Base-by-base conservation (phyloP, 2,797 vertebrate genomes). In the Botia kubotai region DNA sequence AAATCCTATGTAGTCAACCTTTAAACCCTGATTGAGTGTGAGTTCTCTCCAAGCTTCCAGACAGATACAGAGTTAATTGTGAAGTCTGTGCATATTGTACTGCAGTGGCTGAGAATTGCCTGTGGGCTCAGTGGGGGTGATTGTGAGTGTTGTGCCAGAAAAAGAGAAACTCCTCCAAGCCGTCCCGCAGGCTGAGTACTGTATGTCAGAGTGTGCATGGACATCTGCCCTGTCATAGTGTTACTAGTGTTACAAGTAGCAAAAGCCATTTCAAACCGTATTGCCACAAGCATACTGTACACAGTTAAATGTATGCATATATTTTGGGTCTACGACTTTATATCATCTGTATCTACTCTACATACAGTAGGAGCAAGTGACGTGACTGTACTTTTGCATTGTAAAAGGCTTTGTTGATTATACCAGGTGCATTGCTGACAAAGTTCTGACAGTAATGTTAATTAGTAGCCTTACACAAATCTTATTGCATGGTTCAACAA, bases 141-240 rank as follows among this genome's bases (percentile, higher is more conserved):
- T 36, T 33, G 6, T 33, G 16, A 53, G 19, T 72, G 43, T 46
- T 36, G 29, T 6, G n/a, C 29, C 17, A 50, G 43, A 75, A 23
- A 33, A 63, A 63, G 72, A n/a, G 4, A 52, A 74, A 60, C 12
- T 60, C 53, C 33, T 75, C 19, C 23, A 62, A 73, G 66, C 17
- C 16, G 17, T 60, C 43, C 57, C 57, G 14, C 43, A 50, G 68
- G 43, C 55, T 21, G 19, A 33, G 43, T 12, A 63, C 23, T 63
- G 60, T 29, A 63, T 39, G 46, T 69, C 76, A 70, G 36, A 50
- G 29, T 43, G 10, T 67, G 29, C 6, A 8, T 52, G 43, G 57
- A 63, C 46, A 63, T 52, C 57, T 65, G 57, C 68, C 29, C 53
- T 72, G 29, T 79, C 46, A 63, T 39, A 57, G 17, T 69, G 39